Evolutionary conservation across 2,113 vertebrate genomes (phyloP).

Genomic region (Phalacrocorax pelagicus): DNA sequence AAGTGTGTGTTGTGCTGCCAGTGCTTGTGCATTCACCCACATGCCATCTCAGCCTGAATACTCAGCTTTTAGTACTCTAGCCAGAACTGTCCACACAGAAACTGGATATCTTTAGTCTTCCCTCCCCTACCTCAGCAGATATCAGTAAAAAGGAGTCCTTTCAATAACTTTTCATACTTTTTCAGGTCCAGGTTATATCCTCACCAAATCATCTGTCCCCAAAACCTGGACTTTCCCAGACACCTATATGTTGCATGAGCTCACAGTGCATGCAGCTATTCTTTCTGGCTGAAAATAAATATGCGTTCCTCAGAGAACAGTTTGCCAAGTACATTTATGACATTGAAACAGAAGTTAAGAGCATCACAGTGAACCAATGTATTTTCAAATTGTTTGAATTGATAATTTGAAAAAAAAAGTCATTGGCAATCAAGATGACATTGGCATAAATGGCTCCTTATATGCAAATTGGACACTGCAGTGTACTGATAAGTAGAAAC

Average conservation of each 20-base stretch:
- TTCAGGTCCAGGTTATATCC: background rate
- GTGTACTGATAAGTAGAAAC: background rate
- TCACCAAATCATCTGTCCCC: background rate
- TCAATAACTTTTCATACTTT: background rate
- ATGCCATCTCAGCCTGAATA: background rate
- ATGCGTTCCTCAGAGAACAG: background rate
- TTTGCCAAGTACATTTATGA: background rate
- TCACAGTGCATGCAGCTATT: background rate
- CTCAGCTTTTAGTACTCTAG: background rate
- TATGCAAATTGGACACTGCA: background rate
- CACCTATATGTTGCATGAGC: background rate
- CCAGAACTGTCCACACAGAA: background rate
- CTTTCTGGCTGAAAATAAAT: background rate
- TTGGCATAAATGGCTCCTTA: background rate
- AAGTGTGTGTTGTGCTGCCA: background rate
- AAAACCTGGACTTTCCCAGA: background rate
- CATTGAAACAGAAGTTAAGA: background rate
- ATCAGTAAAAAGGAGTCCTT: background rate
- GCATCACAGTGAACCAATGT: background rate
- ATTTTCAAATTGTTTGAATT: background rate
- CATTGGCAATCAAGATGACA: background rate
- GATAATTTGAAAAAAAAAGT: background rate
- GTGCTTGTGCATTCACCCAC: background rate
- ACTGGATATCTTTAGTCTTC: background rate
- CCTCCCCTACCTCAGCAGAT: background rate